Percentiles rank a stretch among this genome's conserved stretches.
Evolutionary conservation across 2,113 vertebrate genomes (phyloP).

Genomic region (Oenanthe oenanthe): DNA sequence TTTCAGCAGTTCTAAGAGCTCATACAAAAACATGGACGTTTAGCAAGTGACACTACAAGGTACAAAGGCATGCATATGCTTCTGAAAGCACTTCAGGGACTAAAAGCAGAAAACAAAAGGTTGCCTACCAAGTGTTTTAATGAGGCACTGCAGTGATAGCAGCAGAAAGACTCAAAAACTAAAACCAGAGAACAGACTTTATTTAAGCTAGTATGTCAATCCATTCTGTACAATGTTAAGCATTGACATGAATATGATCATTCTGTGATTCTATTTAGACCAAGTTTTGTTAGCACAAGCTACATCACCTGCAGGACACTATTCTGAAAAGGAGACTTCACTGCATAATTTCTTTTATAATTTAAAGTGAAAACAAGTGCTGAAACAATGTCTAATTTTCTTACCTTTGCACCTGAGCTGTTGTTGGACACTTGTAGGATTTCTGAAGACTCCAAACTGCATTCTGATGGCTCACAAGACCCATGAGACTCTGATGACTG

Average conservation of each 20-base stretch:
- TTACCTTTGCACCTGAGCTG: constrained; percentile 60
- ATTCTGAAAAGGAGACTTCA: background rate
- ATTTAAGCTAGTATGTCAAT: background rate
- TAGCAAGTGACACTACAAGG: background rate
- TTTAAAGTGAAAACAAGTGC: background rate
- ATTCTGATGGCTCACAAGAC: background rate
- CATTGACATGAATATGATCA: background rate
- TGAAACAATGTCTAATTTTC: background rate
- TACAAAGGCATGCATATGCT: background rate
- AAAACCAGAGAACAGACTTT: background rate
- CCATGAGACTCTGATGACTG: background rate
- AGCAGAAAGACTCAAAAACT: background rate
- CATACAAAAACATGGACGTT: background rate
- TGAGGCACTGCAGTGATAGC: background rate
- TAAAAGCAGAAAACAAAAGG: background rate
- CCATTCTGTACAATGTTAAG: background rate
- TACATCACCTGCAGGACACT: background rate
- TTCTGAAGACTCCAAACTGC: background rate
- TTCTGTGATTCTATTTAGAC: background rate
- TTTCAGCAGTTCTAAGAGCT: background rate
- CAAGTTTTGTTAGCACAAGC: background rate
- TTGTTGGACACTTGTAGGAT: background rate
- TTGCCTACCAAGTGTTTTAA: background rate
- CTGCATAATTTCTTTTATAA: background rate
- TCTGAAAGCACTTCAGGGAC: background rate